A percentile compares a stretch with the other conserved stretches of the same genome.
Conservation (phyloP, 2,113 vertebrate species). For the Podilymbus podiceps region DNA sequence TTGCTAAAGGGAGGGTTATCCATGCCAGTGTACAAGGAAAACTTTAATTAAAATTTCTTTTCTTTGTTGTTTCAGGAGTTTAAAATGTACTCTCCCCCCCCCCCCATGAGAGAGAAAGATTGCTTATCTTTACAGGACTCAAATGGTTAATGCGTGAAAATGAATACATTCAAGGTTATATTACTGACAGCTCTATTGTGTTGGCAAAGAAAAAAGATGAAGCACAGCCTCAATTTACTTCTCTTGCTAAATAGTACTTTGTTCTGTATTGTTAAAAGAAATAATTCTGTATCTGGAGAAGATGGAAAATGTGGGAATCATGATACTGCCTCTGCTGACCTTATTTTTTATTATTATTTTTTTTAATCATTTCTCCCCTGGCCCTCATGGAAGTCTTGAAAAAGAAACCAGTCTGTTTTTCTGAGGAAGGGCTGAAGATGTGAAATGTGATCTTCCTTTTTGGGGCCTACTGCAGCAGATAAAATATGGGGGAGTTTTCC, state of each 20-base stretch:
- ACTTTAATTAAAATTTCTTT: slow-evolving; percentile 9
- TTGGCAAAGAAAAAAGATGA: slow-evolving; percentile 4
- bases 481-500: background rate
- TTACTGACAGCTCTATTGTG: background rate
- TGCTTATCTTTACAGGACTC: background rate
- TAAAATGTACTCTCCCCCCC: background rate
- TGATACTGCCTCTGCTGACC: background rate
- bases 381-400: background rate
- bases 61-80: slow-evolving; percentile 2
- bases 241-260: background rate
- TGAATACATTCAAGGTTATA: background rate
- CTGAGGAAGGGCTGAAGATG: background rate
- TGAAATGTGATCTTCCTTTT: background rate
- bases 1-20: slow-evolving; percentile 4
- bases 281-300: background rate
- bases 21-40: background rate
- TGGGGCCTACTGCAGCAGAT: background rate
- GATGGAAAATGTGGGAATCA: background rate
- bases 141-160: slow-evolving; percentile 11
- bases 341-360: background rate
- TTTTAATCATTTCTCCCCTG: background rate
- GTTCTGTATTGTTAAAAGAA: background rate
- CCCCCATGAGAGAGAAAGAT: background rate
- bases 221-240: slow-evolving; percentile 15
- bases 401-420: background rate